Percentiles rank a stretch among this genome's conserved stretches.
Conservation (phyloP, 2,797 vertebrate species). For the Diplodus sargus region DNA sequence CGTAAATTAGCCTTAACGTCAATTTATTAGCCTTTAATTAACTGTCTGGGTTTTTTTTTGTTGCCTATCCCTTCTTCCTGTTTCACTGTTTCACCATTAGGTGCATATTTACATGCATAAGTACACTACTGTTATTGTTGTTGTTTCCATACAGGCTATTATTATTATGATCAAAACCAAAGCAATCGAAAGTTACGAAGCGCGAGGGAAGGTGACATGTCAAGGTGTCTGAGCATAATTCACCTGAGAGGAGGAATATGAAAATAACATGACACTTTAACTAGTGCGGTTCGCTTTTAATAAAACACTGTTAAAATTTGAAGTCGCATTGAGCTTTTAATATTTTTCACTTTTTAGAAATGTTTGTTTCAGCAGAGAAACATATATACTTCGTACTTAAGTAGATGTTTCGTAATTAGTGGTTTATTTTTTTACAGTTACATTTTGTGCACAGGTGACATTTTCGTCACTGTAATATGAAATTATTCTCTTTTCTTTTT, state of each 20-base stretch:
- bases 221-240: neutral
- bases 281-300: neutral
- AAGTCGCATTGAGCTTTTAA: rapidly evolving
- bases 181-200: no score
- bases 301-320: neutral
- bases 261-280: neutral
- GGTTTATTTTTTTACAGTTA: neutral
- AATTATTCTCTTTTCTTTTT: no score
- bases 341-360: neutral
- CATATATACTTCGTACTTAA: neutral
- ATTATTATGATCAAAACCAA: no score
- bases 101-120: no score
- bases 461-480: neutral
- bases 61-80: no score
- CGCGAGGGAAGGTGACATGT: no score
- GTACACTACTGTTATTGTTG: no score
- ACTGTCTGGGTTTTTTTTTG: rapidly evolving
- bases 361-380: neutral
- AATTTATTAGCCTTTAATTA: neutral
- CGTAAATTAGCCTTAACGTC: neutral
- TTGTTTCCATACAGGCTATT: no score
- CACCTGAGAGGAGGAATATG: neutral
- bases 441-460: neutral
- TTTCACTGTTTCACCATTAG: no score
- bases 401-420: neutral